phyloP scores from a whole-genome alignment of 2,113 vertebrate genomes.

The Oenanthe oenanthe region DNA sequence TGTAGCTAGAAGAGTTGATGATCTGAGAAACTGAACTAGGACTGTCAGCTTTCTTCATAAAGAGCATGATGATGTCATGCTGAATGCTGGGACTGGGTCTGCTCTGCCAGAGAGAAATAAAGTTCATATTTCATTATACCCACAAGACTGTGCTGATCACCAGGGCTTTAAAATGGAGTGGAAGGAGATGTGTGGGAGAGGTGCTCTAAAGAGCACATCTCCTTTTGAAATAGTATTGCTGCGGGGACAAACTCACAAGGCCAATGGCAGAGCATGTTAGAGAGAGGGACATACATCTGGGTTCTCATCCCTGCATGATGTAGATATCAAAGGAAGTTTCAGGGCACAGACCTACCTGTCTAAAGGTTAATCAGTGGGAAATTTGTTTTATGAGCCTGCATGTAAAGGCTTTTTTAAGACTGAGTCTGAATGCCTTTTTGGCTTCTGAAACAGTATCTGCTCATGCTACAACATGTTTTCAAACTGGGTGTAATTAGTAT shows the following conservation, averaged over 20 bases:
- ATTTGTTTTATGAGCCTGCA: neutral
- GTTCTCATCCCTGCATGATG: neutral
- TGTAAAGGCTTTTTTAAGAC: neutral
- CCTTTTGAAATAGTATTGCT: neutral
- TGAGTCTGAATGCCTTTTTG: neutral
- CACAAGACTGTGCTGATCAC: neutral
- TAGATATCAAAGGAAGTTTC: neutral
- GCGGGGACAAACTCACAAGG: neutral
- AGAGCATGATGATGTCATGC: neutral
- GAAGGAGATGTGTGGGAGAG: neutral
- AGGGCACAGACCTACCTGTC: neutral
- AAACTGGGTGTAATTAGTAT: slow-evolving; percentile 15
- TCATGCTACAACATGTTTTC: neutral
- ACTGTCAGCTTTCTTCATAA: neutral
- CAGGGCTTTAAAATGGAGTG: neutral
- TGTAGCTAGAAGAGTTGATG: neutral
- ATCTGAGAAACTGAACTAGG: neutral
- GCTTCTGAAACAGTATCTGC: neutral
- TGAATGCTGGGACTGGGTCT: neutral
- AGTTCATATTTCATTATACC: neutral
- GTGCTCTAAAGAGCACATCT: neutral
- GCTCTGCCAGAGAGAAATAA: neutral
- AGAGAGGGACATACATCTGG: neutral
- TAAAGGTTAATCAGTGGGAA: neutral
- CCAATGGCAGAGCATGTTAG: neutral